Evolutionary conservation across 1,140 invertebrate genomes (phyloP).

Genomic region (Drosophila nigromelanica): DNA sequence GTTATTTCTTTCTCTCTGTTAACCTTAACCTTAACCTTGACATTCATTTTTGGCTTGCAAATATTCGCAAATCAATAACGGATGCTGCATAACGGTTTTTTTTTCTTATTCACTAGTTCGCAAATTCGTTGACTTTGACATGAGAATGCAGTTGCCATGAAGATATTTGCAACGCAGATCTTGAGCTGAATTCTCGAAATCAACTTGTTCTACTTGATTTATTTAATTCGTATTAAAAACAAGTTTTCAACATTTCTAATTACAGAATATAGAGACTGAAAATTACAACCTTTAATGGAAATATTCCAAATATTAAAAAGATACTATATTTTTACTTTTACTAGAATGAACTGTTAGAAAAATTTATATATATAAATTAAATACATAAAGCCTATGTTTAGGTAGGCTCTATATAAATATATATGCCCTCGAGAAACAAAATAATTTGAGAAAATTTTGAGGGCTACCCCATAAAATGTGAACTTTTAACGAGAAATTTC

Average conservation of each 20-base stretch:
- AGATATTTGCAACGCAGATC: conserved; percentile 17
- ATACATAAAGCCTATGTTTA: not conserved
- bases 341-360: not conserved
- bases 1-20: conserved; percentile 32
- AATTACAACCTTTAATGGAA: not conserved
- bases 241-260: conserved; percentile 34
- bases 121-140: conserved; percentile 27
- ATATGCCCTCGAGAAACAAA: no score
- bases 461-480: not conserved
- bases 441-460: no score
- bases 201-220: conserved; percentile 60
- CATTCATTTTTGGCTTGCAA: conserved; percentile 43
- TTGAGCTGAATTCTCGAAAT: conserved; percentile 62
- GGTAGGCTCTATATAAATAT: no score
- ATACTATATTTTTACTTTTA: no score
- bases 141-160: conserved; percentile 22
- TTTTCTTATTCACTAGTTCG: conserved; percentile 17
- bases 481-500: conserved; percentile 15
- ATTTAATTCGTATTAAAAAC: conserved; percentile 24
- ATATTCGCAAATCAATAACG: conserved; percentile 38
- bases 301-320: not conserved
- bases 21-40: conserved; percentile 70
- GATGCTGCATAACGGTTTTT: conserved; percentile 24
- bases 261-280: not conserved
- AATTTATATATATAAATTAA: conserved; percentile 1